Conservation (phyloP, 2,797 vertebrate species). For the Sciurus carolinensis region DNA sequence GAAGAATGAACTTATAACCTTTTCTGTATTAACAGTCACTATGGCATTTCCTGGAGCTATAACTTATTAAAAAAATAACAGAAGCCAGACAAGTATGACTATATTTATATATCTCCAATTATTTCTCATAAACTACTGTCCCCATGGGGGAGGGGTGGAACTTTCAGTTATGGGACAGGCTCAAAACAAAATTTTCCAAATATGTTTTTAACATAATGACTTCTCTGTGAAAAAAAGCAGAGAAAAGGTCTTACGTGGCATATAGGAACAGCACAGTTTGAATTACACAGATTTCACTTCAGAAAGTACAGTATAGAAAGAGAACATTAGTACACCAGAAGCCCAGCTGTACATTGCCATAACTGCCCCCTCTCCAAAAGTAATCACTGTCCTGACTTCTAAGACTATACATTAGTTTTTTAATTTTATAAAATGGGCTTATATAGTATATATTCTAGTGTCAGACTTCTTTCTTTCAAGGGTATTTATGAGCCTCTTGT, state of each 20-base stretch:
- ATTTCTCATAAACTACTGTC: conserved; percentile 77
- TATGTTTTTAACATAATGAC: conserved; percentile 32
- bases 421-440: conserved; percentile 48
- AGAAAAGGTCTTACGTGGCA: background rate
- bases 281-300: background rate
- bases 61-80: conserved; percentile 77
- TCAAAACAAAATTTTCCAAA: conserved; percentile 85
- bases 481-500: background rate
- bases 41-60: conserved; percentile 78
- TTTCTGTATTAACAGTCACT: conserved; percentile 80
- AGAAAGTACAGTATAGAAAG: background rate
- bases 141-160: conserved; percentile 72
- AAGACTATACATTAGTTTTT: conserved; percentile 1
- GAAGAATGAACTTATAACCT: conserved; percentile 90
- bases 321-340: background rate
- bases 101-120: background rate
- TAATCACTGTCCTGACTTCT: background rate
- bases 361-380: background rate
- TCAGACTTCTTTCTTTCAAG: conserved; percentile 19
- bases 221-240: conserved; percentile 8
- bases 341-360: background rate
- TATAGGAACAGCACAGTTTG: background rate
- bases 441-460: background rate
- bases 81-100: conserved; percentile 56
- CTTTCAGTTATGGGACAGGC: conserved; percentile 65